phyloP scores from a whole-genome alignment of 2,113 vertebrate species.

The Ariopsis seemanni region DNA sequence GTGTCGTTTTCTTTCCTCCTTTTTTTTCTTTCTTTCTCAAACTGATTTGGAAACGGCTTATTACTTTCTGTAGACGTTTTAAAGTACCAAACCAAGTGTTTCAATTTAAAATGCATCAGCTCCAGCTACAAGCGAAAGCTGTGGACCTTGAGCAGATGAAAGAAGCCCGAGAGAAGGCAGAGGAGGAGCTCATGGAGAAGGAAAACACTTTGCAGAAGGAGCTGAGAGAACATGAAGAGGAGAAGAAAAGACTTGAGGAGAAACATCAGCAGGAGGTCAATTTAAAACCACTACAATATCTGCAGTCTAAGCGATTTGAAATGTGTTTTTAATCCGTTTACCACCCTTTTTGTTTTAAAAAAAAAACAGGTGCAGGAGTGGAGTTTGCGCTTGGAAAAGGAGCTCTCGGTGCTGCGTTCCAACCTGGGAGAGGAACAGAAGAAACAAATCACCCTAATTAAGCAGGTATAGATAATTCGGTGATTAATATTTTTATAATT shows the following conservation, averaged over 20 bases:
- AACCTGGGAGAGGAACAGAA: conserved; percentile 72
- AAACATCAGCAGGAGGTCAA: conserved; percentile 66
- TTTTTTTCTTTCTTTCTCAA: not conserved
- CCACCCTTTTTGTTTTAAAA: not conserved
- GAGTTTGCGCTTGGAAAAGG: conserved; percentile 63
- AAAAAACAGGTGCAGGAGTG: conserved; percentile 67
- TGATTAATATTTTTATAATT: not conserved
- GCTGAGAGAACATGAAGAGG: conserved; percentile 58
- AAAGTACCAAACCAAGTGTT: not conserved
- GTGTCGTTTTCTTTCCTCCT: not conserved
- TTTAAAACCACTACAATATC: not conserved
- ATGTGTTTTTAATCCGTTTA: not conserved
- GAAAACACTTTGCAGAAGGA: conserved; percentile 62
- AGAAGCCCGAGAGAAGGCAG: conserved; percentile 70
- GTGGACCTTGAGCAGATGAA: conserved; percentile 67
- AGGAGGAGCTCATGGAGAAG: conserved; percentile 67
- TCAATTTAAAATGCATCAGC: conserved; percentile 45
- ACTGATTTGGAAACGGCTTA: not conserved
- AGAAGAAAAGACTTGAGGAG: conserved; percentile 61
- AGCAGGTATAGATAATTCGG: conserved; percentile 71
- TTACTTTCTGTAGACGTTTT: not conserved
- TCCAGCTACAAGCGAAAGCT: conserved; percentile 70
- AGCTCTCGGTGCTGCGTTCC: conserved; percentile 59
- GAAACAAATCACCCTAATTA: conserved; percentile 75
- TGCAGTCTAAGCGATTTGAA: not conserved